These are phyloP conservation scores for Ischnus inquisitorius DNA, from an alignment of 2,888 invertebrate species.

Conservation along the genomic window DNA sequence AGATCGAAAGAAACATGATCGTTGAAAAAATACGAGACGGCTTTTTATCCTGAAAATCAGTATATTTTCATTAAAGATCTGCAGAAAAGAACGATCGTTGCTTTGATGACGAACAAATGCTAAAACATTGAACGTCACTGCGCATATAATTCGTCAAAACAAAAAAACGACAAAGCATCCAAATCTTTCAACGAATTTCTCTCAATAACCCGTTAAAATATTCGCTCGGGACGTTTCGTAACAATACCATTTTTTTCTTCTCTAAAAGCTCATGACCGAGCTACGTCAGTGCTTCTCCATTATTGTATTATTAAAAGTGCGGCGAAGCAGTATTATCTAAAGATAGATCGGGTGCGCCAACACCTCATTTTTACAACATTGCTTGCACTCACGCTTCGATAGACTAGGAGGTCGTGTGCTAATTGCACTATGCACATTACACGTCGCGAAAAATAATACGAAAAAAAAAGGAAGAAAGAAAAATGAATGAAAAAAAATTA, in stretches of 20 bases:
- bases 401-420: conserved; percentile 64
- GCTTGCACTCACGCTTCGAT: conserved; percentile 64
- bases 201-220: neutral
- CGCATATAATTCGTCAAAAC: neutral
- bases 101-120: neutral
- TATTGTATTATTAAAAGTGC: conserved; percentile 52
- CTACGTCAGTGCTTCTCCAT: conserved; percentile 49
- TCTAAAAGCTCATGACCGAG: conserved; percentile 26
- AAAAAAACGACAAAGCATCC: conserved; percentile 9
- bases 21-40: too few relatives aligned
- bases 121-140: neutral
- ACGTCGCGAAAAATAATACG: conserved; percentile 22
- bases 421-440: conserved; percentile 32
- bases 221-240: neutral
- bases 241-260: neutral
- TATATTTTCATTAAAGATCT: neutral
- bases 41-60: too few relatives aligned
- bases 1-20: too few relatives aligned
- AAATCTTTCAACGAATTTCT: conserved; percentile 25
- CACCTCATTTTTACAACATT: conserved; percentile 61
- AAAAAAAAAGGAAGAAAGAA: conserved; percentile 5
- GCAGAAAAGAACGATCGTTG: neutral
- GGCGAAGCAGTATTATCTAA: conserved; percentile 54
- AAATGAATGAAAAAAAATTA: conserved; percentile 2
- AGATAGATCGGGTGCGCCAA: conserved; percentile 49